phyloP scores from a whole-genome alignment of 2,797 vertebrate species.

The Pseudochirops corinnae region DNA sequence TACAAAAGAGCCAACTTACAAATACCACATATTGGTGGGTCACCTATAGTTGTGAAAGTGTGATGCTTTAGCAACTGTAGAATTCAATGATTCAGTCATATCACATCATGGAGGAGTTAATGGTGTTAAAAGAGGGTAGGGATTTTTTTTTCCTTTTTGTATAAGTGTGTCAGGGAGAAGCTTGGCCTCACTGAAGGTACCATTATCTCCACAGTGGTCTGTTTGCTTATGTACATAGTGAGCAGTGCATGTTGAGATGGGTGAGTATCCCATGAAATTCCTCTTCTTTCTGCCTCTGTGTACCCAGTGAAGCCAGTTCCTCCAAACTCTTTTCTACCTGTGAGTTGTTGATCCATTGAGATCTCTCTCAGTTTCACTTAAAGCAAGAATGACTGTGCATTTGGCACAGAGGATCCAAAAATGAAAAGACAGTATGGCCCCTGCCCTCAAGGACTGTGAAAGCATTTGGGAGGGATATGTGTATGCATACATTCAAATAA shows the following conservation, averaged over 20 bases:
- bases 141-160: background rate
- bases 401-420: background rate
- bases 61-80: background rate
- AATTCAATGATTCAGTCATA: background rate
- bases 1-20: background rate
- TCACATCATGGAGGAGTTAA: background rate
- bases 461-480: background rate
- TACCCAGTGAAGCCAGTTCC: background rate
- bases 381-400: background rate
- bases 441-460: background rate
- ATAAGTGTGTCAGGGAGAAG: background rate
- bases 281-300: background rate
- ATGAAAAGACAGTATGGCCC: background rate
- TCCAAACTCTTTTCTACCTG: background rate
- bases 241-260: background rate
- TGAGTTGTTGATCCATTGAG: background rate
- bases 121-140: background rate
- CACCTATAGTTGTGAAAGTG: background rate
- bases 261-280: background rate
- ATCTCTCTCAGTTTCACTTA: background rate
- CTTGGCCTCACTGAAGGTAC: background rate
- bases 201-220: background rate
- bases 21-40: background rate
- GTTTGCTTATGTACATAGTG: background rate
- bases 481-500: background rate